A percentile compares a stretch with the other conserved stretches of the same genome.
phyloP scores from a whole-genome alignment of 2,113 vertebrate species.

The Semicossyphus pulcher region DNA sequence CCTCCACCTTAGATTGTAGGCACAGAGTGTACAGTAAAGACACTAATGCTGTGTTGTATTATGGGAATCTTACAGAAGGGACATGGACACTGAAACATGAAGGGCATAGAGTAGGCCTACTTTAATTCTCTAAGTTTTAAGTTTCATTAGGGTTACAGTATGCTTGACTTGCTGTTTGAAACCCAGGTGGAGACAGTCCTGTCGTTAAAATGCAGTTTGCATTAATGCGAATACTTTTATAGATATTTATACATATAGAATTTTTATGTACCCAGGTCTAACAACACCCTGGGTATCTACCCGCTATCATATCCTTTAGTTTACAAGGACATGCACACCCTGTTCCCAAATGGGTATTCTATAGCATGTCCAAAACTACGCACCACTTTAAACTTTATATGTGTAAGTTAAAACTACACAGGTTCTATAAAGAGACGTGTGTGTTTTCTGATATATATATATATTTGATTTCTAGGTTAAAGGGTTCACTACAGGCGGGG shows the following conservation, averaged over 20 bases:
- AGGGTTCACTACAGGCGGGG: not conserved
- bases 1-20: no score
- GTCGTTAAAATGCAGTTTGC: not conserved
- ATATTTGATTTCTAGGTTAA: not conserved
- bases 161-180: not conserved
- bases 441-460: not conserved
- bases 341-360: not conserved
- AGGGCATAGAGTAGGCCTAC: no score
- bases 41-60: no score
- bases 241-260: not conserved
- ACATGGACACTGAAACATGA: not conserved
- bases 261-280: not conserved
- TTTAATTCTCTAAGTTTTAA: no score
- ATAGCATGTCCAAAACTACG: not conserved
- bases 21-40: no score
- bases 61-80: not conserved
- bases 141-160: not conserved
- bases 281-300: not conserved
- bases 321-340: not conserved
- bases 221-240: no score
- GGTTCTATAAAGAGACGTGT: not conserved
- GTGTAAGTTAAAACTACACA: not conserved
- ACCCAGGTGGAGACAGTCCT: no score
- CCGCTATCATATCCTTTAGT: not conserved
- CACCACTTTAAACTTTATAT: not conserved